These are phyloP conservation scores for Catajapyx aquilonaris DNA, from an alignment of 1,140 invertebrate species.

Conservation along the genomic window DNA sequence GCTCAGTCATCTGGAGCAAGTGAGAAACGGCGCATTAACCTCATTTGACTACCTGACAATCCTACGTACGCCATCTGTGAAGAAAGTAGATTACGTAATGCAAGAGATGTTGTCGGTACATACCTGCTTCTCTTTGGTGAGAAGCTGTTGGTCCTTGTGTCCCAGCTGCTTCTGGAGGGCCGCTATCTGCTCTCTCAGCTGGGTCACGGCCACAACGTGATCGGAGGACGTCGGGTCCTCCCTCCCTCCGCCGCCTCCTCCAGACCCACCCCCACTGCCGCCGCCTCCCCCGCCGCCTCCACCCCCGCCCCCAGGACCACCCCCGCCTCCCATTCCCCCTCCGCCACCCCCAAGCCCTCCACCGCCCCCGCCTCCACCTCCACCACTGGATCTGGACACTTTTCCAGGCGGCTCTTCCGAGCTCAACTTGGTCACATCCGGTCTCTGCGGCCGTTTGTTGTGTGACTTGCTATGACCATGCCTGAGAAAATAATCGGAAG, in stretches of 20 bases:
- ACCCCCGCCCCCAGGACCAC: conserved; percentile 23
- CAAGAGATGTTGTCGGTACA: too few relatives aligned
- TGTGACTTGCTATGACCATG: conserved; percentile 22
- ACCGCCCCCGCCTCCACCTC: conserved; percentile 19
- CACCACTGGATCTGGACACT: conserved; percentile 21
- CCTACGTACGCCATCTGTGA: not conserved
- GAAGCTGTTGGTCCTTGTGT: conserved; percentile 63
- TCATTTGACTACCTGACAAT: too few relatives aligned
- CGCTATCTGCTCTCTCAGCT: conserved; percentile 82
- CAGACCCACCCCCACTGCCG: conserved; percentile 24
- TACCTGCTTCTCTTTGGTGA: conserved; percentile 82
- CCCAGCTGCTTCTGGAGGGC: conserved; percentile 71
- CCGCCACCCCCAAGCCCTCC: too few relatives aligned
- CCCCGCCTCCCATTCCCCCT: conserved; percentile 25
- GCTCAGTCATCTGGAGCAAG: conserved; percentile 58
- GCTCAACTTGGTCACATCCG: conserved; percentile 42
- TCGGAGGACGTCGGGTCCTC: conserved; percentile 73
- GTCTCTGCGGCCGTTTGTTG: conserved; percentile 47
- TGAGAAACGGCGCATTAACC: conserved; percentile 5
- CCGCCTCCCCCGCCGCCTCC: conserved; percentile 21
- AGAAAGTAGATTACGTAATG: too few relatives aligned
- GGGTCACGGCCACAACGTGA: conserved; percentile 81
- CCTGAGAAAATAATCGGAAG: not conserved
- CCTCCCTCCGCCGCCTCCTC: conserved; percentile 18
- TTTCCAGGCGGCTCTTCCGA: conserved; percentile 24